Evolutionary conservation across 2,797 vertebrate species (phyloP).

Genomic region (Atherinosoma microstoma): DNA sequence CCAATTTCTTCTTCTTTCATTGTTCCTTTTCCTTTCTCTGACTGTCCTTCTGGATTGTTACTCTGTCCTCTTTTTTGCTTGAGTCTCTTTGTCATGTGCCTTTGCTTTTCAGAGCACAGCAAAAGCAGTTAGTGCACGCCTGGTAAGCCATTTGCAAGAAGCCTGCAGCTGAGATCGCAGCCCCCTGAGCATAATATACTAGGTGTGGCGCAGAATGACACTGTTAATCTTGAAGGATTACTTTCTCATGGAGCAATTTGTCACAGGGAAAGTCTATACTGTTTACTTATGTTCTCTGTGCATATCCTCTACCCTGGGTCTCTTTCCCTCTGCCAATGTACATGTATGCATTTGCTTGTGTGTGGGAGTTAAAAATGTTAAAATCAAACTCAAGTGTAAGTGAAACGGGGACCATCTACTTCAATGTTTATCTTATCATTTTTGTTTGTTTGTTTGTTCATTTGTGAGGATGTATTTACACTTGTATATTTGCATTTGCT

Average conservation of each 20-base stretch:
- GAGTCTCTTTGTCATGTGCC: conserved; percentile 5
- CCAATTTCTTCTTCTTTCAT: conserved; percentile 16
- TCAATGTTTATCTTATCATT: conserved; percentile 62
- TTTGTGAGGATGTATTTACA: conserved; percentile 56
- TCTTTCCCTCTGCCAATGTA: conserved; percentile 43
- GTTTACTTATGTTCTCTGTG: conserved; percentile 59
- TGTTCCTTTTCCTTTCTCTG: conserved; percentile 15
- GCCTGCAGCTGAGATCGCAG: conserved; percentile 54
- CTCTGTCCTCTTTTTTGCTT: conserved; percentile 39
- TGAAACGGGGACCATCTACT: conserved; percentile 72
- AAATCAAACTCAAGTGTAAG: conserved; percentile 61
- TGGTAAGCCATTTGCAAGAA: conserved; percentile 63
- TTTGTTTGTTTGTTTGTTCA: conserved; percentile 23
- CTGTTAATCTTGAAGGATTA: conserved; percentile 79
- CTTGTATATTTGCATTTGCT: conserved; percentile 61
- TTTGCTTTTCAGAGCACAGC: conserved; percentile 40
- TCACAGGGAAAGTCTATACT: conserved; percentile 64
- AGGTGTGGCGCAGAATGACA: conserved; percentile 73
- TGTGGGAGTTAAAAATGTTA: conserved; percentile 69
- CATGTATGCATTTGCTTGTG: conserved; percentile 47
- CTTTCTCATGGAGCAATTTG: conserved; percentile 75
- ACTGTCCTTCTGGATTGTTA: conserved; percentile 36
- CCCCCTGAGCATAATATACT: conserved; percentile 66
- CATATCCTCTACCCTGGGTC: conserved; percentile 39
- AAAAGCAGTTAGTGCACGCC: conserved; percentile 60